Evolutionary conservation across 37 sponge, comb jelly and placozoan species (phyloP), one percentile per base, ranked within the genome.

Genomic region (Mnemiopsis leidyi): DNA sequence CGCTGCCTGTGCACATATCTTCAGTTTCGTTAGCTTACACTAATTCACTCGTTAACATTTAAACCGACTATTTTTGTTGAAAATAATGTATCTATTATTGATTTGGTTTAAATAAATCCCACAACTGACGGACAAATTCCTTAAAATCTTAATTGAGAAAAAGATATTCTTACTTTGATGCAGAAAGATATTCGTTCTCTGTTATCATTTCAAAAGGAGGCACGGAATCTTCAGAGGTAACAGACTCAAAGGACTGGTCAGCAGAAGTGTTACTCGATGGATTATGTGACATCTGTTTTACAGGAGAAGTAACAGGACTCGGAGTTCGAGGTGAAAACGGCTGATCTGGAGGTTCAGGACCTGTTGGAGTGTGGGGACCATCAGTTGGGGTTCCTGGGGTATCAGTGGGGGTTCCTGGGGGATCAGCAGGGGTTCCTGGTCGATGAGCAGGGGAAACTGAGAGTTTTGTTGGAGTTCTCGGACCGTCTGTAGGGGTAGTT

Each of bases 181-280:
- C 96, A 39, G 92, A 93, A 36, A 95, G 82, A 68, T 96, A 97
- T 35, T 94, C 82, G 82, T 97, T 97, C 92, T 96, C 96, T 2
- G 96, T 97, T 82, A 97, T 95, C 38, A 82, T 94, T 9, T 93
- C 94, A 92, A 96, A 97, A 0, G 94, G 95, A 37, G 97, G 93
- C 0, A 34, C 37, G 9, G 5, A 23, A 3, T 82, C 82, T 7
- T 82, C 82, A 36, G 82, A 82, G 9, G 35, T 34, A 7, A 23
- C 38, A 23, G 82, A 82, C 30, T 82, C 82, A 34, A 82, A 82
- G 21, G 82, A 82, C 30, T 9, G 36, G 23, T 82, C 82, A 34
- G 82, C 82, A 20, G 82, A 82, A 18, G 61, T 48, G 61, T 18
- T 13, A 48, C 61, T 48, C 7, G 82, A 32, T 82, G 1, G 3